Evolutionary conservation across 2,888 invertebrate species (phyloP), one percentile per base, ranked within the genome.

Genomic region (Caenorhabditis macrosperma): DNA sequence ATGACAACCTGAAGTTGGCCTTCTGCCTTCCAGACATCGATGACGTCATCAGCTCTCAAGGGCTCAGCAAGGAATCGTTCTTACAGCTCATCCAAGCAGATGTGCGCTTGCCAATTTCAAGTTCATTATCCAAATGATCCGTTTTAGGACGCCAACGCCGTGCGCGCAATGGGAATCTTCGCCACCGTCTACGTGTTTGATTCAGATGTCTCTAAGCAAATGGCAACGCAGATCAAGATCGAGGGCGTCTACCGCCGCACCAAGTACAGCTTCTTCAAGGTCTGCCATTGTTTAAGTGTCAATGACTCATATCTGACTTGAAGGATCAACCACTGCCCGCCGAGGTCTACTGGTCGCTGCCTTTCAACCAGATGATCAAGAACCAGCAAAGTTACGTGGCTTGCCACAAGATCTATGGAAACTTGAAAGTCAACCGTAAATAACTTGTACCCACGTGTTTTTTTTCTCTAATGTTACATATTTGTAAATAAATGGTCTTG

Each of bases 151-250:
- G 84, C 82, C 30, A 79, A 75, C 30, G 64, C 84, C 2, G 81
- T 88, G 9, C 83, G 88, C 4, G 88, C 89, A 0, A 82, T 89
- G 82, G 88, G 89, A 26, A 81, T 89, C n/a, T 89, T 89, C 59
- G 89, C 89, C 20, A 90, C 89, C 0, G 86, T 90, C 38, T 90
- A 89, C 74, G 83, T 90, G 12, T 90, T 90, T 67, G 90, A 90
- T 74, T 84, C 82, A 15, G 85, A 87, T 57, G 89, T 90, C 46
- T 81, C 84, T 55, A 86, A 88, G 35, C 82, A 87, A 76, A 89
- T 90, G 90, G 78, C 84, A 28, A 88, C 87, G 10, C 89, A 89
- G 74, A 72, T 72, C 59, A 75, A 83, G 30, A 86, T 89, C 17
- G 89, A 89, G 69, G 76, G 83, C 9, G 87, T 89, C 66, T 90